Percentiles rank a stretch among this genome's conserved stretches.
Conservation (phyloP, 2,113 vertebrate genomes). For the Carassius carassius region DNA sequence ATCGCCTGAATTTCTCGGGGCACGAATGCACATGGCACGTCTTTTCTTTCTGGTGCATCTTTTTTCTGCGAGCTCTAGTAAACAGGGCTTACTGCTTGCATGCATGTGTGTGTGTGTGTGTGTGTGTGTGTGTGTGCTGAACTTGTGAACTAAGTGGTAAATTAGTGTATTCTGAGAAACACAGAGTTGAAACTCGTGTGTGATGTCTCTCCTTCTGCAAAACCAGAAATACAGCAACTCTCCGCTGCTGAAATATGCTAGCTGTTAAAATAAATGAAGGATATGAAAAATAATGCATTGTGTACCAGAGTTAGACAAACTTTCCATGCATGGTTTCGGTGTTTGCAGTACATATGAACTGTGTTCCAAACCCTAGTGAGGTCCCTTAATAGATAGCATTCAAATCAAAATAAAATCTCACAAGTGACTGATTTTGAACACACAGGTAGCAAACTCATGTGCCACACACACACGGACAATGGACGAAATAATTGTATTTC, state of each 20-base stretch:
- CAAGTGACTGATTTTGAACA: neutral
- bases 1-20: neutral
- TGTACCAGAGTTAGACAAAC: neutral
- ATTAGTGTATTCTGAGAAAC: conserved; percentile 9
- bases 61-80: neutral
- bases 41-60: conserved; percentile 52
- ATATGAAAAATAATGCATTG: neutral
- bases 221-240: too few relatives aligned
- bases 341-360: too few relatives aligned
- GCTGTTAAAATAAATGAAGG: neutral
- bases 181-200: neutral
- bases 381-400: neutral
- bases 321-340: neutral
- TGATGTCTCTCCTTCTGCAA: too few relatives aligned
- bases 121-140: conserved; percentile 56
- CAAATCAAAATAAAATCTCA: neutral
- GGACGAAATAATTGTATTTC: too few relatives aligned
- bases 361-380: neutral
- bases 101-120: neutral
- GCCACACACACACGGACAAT: too few relatives aligned
- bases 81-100: neutral
- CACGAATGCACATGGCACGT: conserved; percentile 42
- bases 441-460: neutral
- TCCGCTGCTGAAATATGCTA: neutral
- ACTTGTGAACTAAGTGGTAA: conserved; percentile 56